These are phyloP conservation scores for Halichondria panicea DNA, from an alignment of 37 sponge, comb jelly and placozoan species.

Conservation along the genomic window DNA sequence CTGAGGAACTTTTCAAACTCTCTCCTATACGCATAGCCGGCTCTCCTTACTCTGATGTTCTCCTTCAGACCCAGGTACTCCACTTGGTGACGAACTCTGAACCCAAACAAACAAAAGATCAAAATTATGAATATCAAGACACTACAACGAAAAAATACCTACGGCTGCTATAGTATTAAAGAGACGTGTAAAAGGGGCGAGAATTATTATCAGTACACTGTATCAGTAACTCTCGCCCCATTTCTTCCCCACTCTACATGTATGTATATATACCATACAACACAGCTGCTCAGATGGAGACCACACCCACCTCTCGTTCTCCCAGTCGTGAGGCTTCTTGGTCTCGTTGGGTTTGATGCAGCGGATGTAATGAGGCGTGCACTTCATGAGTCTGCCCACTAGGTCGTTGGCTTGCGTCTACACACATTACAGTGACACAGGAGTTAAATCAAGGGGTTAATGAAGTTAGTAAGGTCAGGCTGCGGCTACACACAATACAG, in stretches of 20 bases:
- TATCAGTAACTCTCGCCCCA: background rate
- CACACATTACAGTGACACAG: conserved; percentile 3
- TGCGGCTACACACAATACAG: conserved; percentile 66
- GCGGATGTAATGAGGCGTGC: conserved; percentile 97
- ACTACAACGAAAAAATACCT: too few species aligned
- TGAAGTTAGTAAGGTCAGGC: too few species aligned
- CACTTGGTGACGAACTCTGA: conserved; percentile 91
- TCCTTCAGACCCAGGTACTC: conserved; percentile 98
- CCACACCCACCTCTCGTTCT: conserved; percentile 78
- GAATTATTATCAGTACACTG: background rate
- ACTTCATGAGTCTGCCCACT: conserved; percentile 84
- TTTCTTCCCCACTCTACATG: background rate
- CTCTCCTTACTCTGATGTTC: conserved; percentile 96
- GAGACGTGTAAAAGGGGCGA: background rate
- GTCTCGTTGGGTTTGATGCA: conserved; percentile 99
- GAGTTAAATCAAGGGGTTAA: background rate
- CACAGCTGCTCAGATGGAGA: background rate
- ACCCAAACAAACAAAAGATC: too few species aligned
- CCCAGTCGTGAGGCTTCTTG: conserved; percentile 94
- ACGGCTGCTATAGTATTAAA: too few species aligned
- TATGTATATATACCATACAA: background rate
- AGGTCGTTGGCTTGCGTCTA: conserved; percentile 94
- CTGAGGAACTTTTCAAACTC: conserved; percentile 92
- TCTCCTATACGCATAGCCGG: conserved; percentile 95
- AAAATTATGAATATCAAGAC: too few species aligned